These are phyloP conservation scores for Gnathonemus longibarbis DNA, from an alignment of 2,113 vertebrate genomes.

Conservation along the genomic window DNA sequence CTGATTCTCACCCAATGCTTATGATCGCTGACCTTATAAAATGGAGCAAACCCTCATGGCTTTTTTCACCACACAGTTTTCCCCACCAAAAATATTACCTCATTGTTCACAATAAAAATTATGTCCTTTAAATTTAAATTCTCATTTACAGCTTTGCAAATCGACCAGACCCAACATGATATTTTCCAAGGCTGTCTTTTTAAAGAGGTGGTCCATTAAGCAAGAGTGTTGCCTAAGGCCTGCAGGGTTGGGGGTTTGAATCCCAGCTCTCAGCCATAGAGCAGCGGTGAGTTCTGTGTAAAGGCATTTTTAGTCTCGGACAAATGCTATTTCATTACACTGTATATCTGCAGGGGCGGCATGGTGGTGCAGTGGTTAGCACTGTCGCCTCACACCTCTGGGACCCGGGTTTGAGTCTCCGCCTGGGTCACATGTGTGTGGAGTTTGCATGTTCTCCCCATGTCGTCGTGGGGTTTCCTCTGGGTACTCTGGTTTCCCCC, in stretches of 20 bases:
- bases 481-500: too few species aligned
- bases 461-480: too few species aligned
- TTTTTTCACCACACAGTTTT: slow-evolving; percentile 1
- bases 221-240: neutral
- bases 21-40: slow-evolving; percentile 1
- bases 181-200: neutral
- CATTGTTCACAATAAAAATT: slow-evolving; percentile 2
- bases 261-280: neutral
- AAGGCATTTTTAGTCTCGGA: neutral
- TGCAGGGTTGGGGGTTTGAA: neutral
- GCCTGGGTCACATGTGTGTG: too few species aligned
- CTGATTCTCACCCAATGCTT: neutral
- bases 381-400: too few species aligned
- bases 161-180: neutral
- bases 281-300: neutral
- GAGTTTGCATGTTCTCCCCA: too few species aligned
- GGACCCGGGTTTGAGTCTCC: too few species aligned
- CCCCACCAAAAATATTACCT: slow-evolving; percentile 8
- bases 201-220: neutral
- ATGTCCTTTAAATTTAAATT: neutral
- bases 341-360: neutral
- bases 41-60: neutral
- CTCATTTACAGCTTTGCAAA: neutral
- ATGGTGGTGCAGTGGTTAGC: too few species aligned
- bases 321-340: neutral